Evolutionary conservation across 2,113 vertebrate species (phyloP).

Genomic region (Marmota monax): DNA sequence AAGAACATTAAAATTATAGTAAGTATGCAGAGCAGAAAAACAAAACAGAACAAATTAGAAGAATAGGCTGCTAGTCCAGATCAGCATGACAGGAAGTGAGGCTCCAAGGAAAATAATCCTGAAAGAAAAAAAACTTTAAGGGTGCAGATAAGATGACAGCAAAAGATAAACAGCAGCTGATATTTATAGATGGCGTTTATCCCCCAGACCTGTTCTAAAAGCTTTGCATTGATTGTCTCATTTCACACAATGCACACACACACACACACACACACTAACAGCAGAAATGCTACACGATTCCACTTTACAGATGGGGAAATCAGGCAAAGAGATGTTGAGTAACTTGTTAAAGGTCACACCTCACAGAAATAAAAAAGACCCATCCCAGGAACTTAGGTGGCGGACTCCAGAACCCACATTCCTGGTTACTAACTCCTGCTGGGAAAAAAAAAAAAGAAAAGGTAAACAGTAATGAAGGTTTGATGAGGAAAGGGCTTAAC

Average conservation of each 20-base stretch:
- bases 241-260: too few species aligned
- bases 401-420: neutral
- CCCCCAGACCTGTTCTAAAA: neutral
- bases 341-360: neutral
- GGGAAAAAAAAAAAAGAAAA: neutral
- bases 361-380: neutral
- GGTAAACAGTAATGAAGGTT: neutral
- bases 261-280: fast-evolving
- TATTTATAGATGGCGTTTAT: neutral
- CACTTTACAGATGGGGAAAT: neutral
- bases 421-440: neutral
- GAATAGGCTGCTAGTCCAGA: neutral
- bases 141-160: neutral
- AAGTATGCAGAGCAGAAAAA: neutral
- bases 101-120: neutral
- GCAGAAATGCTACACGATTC: neutral
- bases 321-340: neutral
- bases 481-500: neutral
- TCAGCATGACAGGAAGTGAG: neutral
- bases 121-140: neutral
- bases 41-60: neutral
- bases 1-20: neutral
- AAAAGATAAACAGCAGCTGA: neutral
- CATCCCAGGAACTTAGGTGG: neutral
- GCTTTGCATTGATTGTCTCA: neutral